Evolutionary conservation across 2,888 invertebrate genomes (phyloP), one percentile per base, ranked within the genome.

Genomic region (Eristalinus aeneus): DNA sequence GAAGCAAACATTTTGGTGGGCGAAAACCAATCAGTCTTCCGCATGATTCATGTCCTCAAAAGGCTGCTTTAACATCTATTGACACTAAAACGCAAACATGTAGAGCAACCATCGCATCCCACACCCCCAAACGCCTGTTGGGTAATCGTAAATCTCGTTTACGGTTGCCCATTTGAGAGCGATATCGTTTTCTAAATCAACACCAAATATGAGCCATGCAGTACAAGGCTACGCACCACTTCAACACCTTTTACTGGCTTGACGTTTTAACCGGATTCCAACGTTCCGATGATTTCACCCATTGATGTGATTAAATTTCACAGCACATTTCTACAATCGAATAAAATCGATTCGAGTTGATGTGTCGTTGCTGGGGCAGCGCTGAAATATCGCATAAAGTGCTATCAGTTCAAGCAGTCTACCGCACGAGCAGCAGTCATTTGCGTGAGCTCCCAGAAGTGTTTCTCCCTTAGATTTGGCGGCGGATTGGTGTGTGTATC

Each of bases 281-380:
- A 73, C 60, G 77, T 61, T 69, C 68, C 46, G 64, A 65, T 69
- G 73, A 77, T 81, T 81, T 63, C 54, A 67, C 64, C 31, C 61
- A 68, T 71, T 72, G 86, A 77, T 46, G 82, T 71, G 77, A 86
- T 86, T 82, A 82, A 86, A 86, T 86, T 86, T 82, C 86, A 86
- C 69, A 86, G 61, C 81, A 77, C 86, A 86, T 86, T 73, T 74
- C 67, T 32, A 58, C 61, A 82, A 86, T 86, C 77, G 71, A 86
- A 82, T 86, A 71, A 81, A 86, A 86, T 86, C 85, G 85, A 81
- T 86, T 69, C 77, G 73, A 77, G 64, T 77, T 74, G 73, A 82
- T 74, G 86, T 77, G 69, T 69, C 68, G 58, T 32, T 58, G 63
- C 5, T 34, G 22, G 22, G 11, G 46, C 27, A 54, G 71, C 71